These are phyloP conservation scores for Mormyrops boulengeri DNA, from an alignment of 2,797 vertebrate species.

Conservation along the genomic window DNA sequence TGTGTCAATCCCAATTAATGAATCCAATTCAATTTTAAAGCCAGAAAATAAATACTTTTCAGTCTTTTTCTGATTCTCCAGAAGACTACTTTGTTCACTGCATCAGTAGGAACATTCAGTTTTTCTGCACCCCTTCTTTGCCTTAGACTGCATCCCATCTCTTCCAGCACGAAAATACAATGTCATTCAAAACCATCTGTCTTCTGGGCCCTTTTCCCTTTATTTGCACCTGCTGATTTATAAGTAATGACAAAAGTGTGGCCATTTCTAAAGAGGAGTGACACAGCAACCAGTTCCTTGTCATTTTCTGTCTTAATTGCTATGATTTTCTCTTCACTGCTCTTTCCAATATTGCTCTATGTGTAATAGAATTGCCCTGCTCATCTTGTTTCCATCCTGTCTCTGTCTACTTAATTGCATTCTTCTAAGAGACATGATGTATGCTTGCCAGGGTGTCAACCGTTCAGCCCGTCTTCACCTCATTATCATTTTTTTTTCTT, in stretches of 20 bases:
- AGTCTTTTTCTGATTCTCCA: not conserved
- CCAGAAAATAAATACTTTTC: not conserved
- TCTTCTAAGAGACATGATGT: not conserved
- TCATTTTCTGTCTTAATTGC: conserved; percentile 15
- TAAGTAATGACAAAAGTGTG: not conserved
- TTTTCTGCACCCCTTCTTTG: not conserved
- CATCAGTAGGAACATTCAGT: not conserved
- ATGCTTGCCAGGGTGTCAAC: not conserved
- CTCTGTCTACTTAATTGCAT: not conserved
- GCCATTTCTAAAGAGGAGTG: not conserved
- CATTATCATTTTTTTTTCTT: not conserved
- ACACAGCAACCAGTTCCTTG: not conserved
- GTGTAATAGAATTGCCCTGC: not conserved
- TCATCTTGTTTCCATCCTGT: not conserved
- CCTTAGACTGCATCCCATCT: not conserved
- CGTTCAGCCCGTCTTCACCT: not conserved
- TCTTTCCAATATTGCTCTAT: not conserved
- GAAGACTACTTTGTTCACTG: not conserved
- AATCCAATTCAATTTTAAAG: not conserved
- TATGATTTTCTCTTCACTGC: conserved; percentile 10
- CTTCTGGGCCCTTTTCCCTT: not conserved
- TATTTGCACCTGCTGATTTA: not conserved
- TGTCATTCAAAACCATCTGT: not conserved
- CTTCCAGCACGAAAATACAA: not conserved
- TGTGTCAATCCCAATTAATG: not conserved